Percentiles rank a stretch among this genome's conserved stretches.
Evolutionary conservation across 1,140 invertebrate species (phyloP).

Genomic region (Parasteatoda tepidariorum): DNA sequence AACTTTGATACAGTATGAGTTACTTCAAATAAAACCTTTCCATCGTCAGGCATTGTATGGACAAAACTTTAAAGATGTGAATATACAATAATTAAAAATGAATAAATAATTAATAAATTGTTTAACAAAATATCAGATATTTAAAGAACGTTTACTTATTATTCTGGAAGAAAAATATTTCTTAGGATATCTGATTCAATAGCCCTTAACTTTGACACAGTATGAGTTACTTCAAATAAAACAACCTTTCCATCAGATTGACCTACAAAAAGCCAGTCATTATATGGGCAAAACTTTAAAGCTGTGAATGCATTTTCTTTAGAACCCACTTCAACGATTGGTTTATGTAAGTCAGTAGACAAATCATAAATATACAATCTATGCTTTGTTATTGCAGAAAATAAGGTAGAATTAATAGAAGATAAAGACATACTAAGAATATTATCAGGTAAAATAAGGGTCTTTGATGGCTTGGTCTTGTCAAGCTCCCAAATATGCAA

Average conservation of each 20-base stretch:
- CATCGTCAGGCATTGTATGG: slow-evolving; percentile 28
- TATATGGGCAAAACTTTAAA: slow-evolving; percentile 15
- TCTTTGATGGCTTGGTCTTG: neutral
- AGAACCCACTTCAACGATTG: neutral
- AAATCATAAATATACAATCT: slow-evolving; percentile 27
- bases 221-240: slow-evolving; percentile 9
- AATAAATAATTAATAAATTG: too few species aligned
- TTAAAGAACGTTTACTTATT: slow-evolving; percentile 1
- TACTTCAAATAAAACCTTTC: slow-evolving; percentile 17
- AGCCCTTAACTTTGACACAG: neutral
- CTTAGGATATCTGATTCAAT: neutral
- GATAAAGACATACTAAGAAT: slow-evolving; percentile 12
- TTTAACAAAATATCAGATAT: too few species aligned
- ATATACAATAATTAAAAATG: too few species aligned
- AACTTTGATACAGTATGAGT: neutral
- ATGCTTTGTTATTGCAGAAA: neutral
- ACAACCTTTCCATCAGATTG: neutral
- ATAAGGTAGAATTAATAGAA: slow-evolving; percentile 31
- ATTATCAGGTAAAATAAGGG: neutral
- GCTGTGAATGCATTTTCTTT: neutral
- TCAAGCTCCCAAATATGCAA: slow-evolving; percentile 13
- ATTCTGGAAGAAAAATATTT: slow-evolving; percentile 10
- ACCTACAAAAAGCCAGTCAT: slow-evolving; percentile 44
- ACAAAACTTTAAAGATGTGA: slow-evolving; percentile 21
- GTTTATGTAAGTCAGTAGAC: slow-evolving; percentile 1